phyloP scores from a whole-genome alignment of 2,888 invertebrate genomes.

The Gibbula magus region DNA sequence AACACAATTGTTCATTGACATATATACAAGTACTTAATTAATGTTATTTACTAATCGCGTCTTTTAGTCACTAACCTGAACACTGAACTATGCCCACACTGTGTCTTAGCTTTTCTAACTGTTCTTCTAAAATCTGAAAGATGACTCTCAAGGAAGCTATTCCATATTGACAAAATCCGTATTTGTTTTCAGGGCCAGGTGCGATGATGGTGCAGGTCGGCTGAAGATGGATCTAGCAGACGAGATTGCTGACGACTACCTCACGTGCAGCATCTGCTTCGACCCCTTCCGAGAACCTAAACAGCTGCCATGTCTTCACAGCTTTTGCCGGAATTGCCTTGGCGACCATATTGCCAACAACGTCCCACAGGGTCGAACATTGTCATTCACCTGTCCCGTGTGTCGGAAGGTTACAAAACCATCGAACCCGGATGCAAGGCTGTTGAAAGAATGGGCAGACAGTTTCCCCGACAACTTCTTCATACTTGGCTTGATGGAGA shows the following conservation, averaged over 20 bases:
- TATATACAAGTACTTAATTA: too few species aligned
- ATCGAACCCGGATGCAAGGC: slow-evolving; percentile 41
- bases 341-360: slow-evolving; percentile 47
- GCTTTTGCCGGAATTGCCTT: slow-evolving; percentile 54
- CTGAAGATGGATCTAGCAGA: slow-evolving; percentile 8
- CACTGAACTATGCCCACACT: too few species aligned
- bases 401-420: slow-evolving; percentile 49
- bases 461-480: slow-evolving; percentile 47
- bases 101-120: too few species aligned
- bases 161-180: too few species aligned
- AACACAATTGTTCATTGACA: too few species aligned
- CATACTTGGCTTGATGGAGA: slow-evolving; percentile 48
- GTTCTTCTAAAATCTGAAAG: too few species aligned
- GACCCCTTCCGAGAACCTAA: slow-evolving; percentile 49
- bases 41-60: too few species aligned
- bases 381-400: slow-evolving; percentile 49
- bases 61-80: too few species aligned
- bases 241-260: slow-evolving; percentile 36
- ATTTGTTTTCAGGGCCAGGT: background rate
- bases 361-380: slow-evolving; percentile 42
- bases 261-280: slow-evolving; percentile 51
- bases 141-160: too few species aligned
- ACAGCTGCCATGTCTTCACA: slow-evolving; percentile 51
- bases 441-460: slow-evolving; percentile 42
- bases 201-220: background rate